Evolutionary conservation across 2,113 vertebrate genomes (phyloP).

Genomic region (Chaetodon auriga): DNA sequence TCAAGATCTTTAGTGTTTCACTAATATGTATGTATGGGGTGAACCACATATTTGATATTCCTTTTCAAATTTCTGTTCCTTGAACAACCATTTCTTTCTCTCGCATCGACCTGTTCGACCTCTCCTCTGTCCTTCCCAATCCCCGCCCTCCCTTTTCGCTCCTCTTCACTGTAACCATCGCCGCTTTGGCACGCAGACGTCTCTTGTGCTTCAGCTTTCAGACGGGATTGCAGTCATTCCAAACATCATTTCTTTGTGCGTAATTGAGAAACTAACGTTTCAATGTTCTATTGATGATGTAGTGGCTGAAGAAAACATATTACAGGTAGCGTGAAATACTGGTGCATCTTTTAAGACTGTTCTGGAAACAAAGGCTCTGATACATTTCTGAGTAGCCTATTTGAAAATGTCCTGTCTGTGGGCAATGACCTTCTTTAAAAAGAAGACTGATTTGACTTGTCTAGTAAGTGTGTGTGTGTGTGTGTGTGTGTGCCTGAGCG

Average conservation of each 20-base stretch:
- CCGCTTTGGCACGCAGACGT: constrained; percentile 3
- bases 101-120: constrained; percentile 14
- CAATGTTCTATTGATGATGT: background rate
- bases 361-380: constrained; percentile 10
- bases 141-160: background rate
- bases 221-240: background rate
- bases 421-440: constrained; percentile 72
- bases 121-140: background rate
- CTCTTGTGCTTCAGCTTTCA: constrained; percentile 4
- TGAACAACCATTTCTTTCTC: constrained; percentile 4
- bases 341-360: background rate
- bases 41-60: background rate
- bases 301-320: too few species aligned
- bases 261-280: background rate
- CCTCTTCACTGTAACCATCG: constrained; percentile 6
- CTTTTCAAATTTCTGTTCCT: background rate
- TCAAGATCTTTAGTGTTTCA: background rate
- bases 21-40: background rate
- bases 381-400: constrained; percentile 47
- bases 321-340: background rate
- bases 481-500: background rate
- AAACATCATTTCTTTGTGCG: background rate
- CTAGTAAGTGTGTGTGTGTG: background rate
- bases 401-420: constrained; percentile 57
- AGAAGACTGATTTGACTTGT: constrained; percentile 31